Percentiles rank a stretch among this genome's conserved stretches.
Conservation (phyloP, 2,888 invertebrate genomes). For the Camptogramma bilineatum region DNA sequence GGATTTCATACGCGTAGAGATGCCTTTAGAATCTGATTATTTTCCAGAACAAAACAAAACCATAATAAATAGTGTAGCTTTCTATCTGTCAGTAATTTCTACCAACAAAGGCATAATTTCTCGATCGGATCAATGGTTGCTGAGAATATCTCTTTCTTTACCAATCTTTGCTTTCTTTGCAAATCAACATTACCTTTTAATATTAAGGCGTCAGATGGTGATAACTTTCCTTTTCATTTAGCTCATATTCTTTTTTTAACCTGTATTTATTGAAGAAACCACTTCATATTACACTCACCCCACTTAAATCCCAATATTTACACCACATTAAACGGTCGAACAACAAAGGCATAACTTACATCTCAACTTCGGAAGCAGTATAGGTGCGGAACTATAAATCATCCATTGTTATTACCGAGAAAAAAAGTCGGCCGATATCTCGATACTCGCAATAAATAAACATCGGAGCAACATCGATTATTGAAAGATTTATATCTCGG, state of each 20-base stretch:
- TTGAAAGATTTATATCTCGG: conserved; percentile 80
- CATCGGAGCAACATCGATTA: conserved; percentile 76
- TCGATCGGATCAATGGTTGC: too few species aligned
- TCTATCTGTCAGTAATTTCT: too few species aligned
- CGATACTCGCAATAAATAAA: conserved; percentile 79
- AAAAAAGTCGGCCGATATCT: conserved; percentile 63
- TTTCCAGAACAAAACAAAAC: too few species aligned
- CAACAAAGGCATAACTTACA: conserved; percentile 39
- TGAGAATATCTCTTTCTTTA: too few species aligned
- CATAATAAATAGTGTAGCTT: too few species aligned
- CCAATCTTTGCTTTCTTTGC: too few species aligned
- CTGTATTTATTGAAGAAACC: not conserved
- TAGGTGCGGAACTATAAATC: conserved; percentile 69
- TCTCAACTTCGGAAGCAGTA: conserved; percentile 44
- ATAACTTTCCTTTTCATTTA: too few species aligned
- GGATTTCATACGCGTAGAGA: too few species aligned
- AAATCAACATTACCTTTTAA: too few species aligned
- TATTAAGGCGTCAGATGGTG: too few species aligned
- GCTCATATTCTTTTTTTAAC: not conserved
- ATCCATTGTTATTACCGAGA: conserved; percentile 72
- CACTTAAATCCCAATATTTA: conserved; percentile 14
- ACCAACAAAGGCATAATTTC: too few species aligned
- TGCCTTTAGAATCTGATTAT: too few species aligned
- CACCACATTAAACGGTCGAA: conserved; percentile 16
- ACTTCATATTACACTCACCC: not conserved